Base-by-base conservation (phyloP, 2,113 vertebrate genomes). In the Zingel zingel region DNA sequence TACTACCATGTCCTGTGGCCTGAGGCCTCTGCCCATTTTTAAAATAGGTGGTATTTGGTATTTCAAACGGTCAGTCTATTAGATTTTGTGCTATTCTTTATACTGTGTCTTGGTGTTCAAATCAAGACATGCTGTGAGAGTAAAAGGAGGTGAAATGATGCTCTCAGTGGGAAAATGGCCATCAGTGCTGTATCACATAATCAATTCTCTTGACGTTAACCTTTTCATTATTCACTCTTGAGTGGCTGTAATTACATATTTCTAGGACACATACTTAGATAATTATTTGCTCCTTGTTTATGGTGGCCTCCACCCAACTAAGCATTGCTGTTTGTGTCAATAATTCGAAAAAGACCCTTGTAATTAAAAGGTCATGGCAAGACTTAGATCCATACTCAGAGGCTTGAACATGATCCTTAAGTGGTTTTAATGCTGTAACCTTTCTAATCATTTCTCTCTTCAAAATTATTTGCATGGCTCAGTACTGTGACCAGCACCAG, bases 181-280 rank as follows among this genome's bases (percentile, higher is more conserved):
- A 68, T 51, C n/a, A 73, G 66, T 64, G 74, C 18, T 78, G 10
- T 10, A 50, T 53, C 36, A 64, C 80, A 71, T 0, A 36, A 74
- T 87, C 7, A 6, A 59, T 64, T 83, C 23, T 75, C 45, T 68
- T 65, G 50, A 50, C 57, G 48, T 74, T 53, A 79, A 74, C 23
- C 23, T 62, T 77, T 48, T 62, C 19, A 63, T 45, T 33, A 64
- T 73, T 57, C 67, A n/a, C 25, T 45, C 23, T 68, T 0, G 4
- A 69, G 73, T 58, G 15, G 27, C 33, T 56, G 27, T 45, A 36
- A 77, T 68, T 50, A 56, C 53, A 64, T 13, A 76, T 48, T 72
- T 76, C 36, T 58, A 39, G 11, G 12, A 71, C 16, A 58, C 15
- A 66, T 36, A 45, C 30, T 65, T 25, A 2, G 23, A 58, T 53